Evolutionary conservation across 35 echinoderm and acorn worm genomes (phyloP).

Genomic region (Heliocidaris erythrogramma): DNA sequence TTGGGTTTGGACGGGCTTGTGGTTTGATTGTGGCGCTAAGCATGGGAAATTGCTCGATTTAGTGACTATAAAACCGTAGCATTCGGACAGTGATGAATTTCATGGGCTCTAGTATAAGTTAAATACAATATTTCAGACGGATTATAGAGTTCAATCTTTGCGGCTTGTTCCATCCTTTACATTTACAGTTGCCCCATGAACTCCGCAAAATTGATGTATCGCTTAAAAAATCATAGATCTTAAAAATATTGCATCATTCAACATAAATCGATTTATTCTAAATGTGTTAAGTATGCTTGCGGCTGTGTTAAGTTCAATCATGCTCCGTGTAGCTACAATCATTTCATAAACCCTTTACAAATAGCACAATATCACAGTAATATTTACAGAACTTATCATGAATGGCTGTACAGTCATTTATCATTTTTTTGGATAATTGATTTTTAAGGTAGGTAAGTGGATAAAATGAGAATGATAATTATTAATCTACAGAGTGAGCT

Average conservation of each 20-base stretch:
- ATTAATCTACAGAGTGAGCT: neutral
- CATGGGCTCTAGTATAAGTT: neutral
- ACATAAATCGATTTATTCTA: neutral
- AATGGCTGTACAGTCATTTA: neutral
- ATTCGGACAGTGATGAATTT: constrained; percentile 11
- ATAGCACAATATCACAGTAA: neutral
- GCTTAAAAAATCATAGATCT: neutral
- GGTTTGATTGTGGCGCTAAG: constrained; percentile 8
- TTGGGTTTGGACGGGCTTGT: neutral
- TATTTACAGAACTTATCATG: neutral
- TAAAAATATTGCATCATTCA: neutral
- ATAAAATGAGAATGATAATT: neutral
- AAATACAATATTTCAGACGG: neutral
- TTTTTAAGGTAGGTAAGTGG: neutral
- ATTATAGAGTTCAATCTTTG: neutral
- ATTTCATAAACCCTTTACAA: neutral
- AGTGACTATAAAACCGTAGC: neutral
- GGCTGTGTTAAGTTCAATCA: neutral
- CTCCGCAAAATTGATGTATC: neutral
- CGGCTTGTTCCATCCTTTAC: neutral
- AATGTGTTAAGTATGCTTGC: neutral
- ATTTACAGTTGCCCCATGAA: neutral
- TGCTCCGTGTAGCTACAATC: neutral
- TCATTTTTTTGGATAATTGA: neutral
- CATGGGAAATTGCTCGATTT: constrained; percentile 3